Conservation (phyloP, 2,113 vertebrate species). For the Saimiri boliviensis region DNA sequence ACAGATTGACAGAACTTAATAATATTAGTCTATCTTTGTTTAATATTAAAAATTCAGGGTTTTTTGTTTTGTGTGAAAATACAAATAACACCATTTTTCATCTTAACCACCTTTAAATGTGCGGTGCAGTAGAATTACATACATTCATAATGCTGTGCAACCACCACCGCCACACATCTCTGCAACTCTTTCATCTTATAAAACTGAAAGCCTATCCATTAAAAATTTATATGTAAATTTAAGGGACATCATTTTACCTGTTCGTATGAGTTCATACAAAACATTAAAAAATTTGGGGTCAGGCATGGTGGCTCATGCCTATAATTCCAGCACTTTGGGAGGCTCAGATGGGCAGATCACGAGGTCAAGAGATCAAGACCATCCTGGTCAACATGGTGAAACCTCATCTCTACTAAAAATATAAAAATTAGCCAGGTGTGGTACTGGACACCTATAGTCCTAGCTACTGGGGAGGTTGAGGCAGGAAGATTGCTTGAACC, state of each 20-base stretch:
- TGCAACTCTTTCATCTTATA: not conserved
- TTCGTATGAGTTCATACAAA: not conserved
- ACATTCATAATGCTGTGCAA: not conserved
- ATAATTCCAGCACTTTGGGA: too few species aligned
- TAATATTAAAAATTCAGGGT: not conserved
- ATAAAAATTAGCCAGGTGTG: too few species aligned
- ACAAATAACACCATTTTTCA: not conserved
- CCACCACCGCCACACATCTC: not conserved
- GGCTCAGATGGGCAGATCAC: too few species aligned
- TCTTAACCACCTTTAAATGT: not conserved
- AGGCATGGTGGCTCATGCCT: too few species aligned
- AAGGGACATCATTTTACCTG: not conserved
- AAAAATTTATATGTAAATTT: not conserved
- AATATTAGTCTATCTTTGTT: not conserved
- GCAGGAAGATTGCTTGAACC: too few species aligned
- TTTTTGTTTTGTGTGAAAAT: not conserved
- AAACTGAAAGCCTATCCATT: not conserved
- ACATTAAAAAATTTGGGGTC: not conserved
- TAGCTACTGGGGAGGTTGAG: too few species aligned
- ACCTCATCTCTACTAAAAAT: too few species aligned
- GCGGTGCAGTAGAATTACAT: not conserved
- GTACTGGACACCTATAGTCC: too few species aligned
- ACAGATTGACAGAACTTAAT: not conserved
- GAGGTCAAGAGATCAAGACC: too few species aligned
- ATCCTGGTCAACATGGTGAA: too few species aligned